phyloP scores from a whole-genome alignment of 1,140 invertebrate species.

The Aleiodes sp. region DNA sequence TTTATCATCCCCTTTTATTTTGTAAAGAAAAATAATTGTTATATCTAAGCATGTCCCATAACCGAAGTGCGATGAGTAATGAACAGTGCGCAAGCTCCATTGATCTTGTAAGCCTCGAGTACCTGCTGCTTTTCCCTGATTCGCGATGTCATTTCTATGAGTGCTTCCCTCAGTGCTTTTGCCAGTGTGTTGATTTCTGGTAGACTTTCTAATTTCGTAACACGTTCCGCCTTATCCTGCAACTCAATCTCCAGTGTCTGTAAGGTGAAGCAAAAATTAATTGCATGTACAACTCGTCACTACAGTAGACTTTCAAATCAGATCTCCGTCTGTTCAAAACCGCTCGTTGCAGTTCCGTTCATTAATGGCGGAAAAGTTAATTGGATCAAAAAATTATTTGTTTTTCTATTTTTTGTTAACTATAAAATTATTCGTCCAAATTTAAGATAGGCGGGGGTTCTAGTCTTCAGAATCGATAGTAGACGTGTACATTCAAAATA shows the following conservation, averaged over 20 bases:
- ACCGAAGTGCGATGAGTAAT: constrained; percentile 50
- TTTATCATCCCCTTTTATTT: constrained; percentile 10
- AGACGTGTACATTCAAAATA: no score
- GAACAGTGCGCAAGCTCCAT: constrained; percentile 54
- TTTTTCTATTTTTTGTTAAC: neutral
- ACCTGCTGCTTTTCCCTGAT: constrained; percentile 62
- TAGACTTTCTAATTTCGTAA: constrained; percentile 55
- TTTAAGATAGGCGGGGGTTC: no score
- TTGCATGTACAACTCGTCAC: no score
- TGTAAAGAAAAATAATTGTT: neutral
- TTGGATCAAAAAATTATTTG: no score
- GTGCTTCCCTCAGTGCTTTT: constrained; percentile 51
- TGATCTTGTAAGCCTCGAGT: constrained; percentile 56
- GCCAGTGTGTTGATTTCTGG: constrained; percentile 57
- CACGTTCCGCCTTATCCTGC: constrained; percentile 45
- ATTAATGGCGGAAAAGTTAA: no score
- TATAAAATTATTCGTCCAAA: constrained; percentile 14
- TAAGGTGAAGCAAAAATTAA: constrained; percentile 1
- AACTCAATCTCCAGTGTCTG: constrained; percentile 60
- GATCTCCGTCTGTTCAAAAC: no score
- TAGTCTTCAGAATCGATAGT: no score
- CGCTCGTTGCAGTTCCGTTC: no score
- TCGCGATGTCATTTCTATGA: constrained; percentile 51
- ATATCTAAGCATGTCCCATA: constrained; percentile 52
- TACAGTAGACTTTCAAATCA: no score